Evolutionary conservation across 1,140 invertebrate genomes (phyloP).

Genomic region (Drosophila guanche): DNA sequence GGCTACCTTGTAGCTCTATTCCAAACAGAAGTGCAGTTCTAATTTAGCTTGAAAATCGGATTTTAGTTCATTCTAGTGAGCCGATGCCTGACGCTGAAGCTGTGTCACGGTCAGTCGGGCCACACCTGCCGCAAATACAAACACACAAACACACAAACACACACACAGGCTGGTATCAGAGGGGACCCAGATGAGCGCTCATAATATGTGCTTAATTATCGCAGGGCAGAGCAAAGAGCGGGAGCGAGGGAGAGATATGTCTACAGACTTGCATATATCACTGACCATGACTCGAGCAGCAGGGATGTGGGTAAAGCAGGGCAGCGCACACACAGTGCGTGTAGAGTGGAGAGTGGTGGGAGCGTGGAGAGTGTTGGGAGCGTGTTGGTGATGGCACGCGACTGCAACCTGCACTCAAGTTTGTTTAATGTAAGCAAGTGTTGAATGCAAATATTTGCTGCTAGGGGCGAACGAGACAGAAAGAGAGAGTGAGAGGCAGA

Average conservation of each 20-base stretch:
- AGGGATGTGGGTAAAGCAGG: no score
- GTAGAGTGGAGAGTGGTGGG: no score
- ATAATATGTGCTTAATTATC: constrained; percentile 51
- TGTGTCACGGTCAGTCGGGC: constrained; percentile 33
- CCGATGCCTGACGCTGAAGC: no score
- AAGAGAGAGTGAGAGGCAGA: background rate
- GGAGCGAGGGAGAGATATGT: background rate
- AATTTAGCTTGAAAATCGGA: background rate
- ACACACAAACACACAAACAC: background rate
- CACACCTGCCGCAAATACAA: constrained; percentile 5
- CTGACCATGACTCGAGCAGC: constrained; percentile 7
- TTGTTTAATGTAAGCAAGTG: constrained; percentile 53
- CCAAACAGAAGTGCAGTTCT: background rate
- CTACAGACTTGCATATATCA: background rate
- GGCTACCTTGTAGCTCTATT: no score
- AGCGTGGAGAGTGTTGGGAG: no score
- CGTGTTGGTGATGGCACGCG: background rate
- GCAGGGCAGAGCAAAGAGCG: background rate
- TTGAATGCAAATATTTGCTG: constrained; percentile 47
- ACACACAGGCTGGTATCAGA: background rate
- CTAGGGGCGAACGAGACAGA: background rate
- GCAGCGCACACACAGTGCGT: no score
- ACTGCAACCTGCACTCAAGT: constrained; percentile 19
- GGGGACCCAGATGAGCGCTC: constrained; percentile 33
- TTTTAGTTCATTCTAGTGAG: constrained; percentile 9